Conservation (phyloP, 2,113 vertebrate genomes). For the Strigops habroptila region DNA sequence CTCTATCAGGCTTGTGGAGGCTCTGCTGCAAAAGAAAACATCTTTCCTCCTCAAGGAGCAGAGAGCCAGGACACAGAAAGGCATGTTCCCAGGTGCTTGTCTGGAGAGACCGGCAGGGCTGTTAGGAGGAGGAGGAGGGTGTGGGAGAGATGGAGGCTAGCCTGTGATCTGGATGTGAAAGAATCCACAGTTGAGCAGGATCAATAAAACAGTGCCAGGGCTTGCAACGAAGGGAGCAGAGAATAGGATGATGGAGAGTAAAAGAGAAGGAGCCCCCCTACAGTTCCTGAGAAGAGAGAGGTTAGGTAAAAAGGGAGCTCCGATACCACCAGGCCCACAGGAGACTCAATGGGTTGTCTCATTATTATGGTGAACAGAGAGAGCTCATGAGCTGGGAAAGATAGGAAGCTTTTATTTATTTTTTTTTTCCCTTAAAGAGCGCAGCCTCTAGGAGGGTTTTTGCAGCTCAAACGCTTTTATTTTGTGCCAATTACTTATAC, state of each 20-base stretch:
- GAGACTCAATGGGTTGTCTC: slow-evolving; percentile 69
- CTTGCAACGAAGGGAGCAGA: not conserved
- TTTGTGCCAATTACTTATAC: slow-evolving; percentile 70
- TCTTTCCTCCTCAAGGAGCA: not conserved
- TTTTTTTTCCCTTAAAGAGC: slow-evolving; percentile 15
- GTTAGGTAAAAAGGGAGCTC: slow-evolving; percentile 58
- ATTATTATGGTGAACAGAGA: slow-evolving; percentile 66
- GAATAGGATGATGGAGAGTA: slow-evolving; percentile 49
- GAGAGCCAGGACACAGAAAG: not conserved
- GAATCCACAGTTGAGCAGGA: slow-evolving; percentile 35
- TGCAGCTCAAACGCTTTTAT: slow-evolving; percentile 65
- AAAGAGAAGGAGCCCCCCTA: slow-evolving; percentile 59
- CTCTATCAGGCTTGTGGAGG: not conserved
- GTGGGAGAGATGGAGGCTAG: slow-evolving; percentile 10
- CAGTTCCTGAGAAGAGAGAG: slow-evolving; percentile 60
- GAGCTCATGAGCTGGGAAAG: slow-evolving; percentile 65
- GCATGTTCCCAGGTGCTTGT: not conserved
- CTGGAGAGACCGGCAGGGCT: not conserved
- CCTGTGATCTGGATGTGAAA: slow-evolving; percentile 54
- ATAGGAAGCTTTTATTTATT: slow-evolving; percentile 71
- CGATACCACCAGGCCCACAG: slow-evolving; percentile 53
- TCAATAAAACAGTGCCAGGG: slow-evolving; percentile 39
- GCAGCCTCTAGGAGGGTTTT: slow-evolving; percentile 65
- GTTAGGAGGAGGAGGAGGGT: slow-evolving; percentile 16
- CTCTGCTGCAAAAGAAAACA: not conserved